Evolutionary conservation across 2,888 invertebrate genomes (phyloP).

Genomic region (Apodemia duryi): DNA sequence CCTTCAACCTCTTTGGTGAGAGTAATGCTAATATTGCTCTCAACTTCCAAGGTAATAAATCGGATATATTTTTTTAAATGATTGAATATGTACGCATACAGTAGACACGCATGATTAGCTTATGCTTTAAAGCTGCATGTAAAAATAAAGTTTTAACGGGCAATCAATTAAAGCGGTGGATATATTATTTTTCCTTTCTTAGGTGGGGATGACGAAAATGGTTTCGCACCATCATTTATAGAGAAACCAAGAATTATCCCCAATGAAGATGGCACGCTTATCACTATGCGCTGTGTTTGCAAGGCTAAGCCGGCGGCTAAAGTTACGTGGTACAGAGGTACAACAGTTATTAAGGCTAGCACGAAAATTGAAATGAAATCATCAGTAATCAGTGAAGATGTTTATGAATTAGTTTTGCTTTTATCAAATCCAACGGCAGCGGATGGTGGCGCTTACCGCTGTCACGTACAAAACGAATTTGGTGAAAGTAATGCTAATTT

Average conservation of each 20-base stretch:
- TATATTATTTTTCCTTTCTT: slow-evolving; percentile 39
- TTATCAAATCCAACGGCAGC: slow-evolving; percentile 73
- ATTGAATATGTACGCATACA: slow-evolving; percentile 69
- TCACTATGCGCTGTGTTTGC: slow-evolving; percentile 97
- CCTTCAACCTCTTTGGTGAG: slow-evolving; percentile 98
- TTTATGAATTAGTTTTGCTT: slow-evolving; percentile 89
- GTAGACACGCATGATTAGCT: slow-evolving; percentile 71
- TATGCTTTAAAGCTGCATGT: slow-evolving; percentile 68
- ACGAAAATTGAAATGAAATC: slow-evolving; percentile 91
- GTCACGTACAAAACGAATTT: slow-evolving; percentile 96
- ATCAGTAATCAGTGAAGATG: slow-evolving; percentile 87
- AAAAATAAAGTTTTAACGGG: slow-evolving; percentile 22
- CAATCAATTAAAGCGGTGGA: not conserved
- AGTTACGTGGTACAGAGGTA: slow-evolving; percentile 97
- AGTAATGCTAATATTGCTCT: slow-evolving; percentile 99
- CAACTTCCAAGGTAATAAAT: slow-evolving; percentile 96
- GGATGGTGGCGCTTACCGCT: slow-evolving; percentile 83
- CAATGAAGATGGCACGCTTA: slow-evolving; percentile 97
- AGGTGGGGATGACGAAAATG: slow-evolving; percentile 95
- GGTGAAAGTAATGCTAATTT: slow-evolving; percentile 98
- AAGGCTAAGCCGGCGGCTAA: slow-evolving; percentile 96
- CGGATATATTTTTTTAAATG: slow-evolving; percentile 34
- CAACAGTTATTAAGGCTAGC: slow-evolving; percentile 90
- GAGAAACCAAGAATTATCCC: slow-evolving; percentile 99
- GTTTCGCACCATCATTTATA: slow-evolving; percentile 97